Evolutionary conservation across 2,888 invertebrate species (phyloP), one percentile per base, ranked within the genome.

Genomic region (Epicampocera succincta): DNA sequence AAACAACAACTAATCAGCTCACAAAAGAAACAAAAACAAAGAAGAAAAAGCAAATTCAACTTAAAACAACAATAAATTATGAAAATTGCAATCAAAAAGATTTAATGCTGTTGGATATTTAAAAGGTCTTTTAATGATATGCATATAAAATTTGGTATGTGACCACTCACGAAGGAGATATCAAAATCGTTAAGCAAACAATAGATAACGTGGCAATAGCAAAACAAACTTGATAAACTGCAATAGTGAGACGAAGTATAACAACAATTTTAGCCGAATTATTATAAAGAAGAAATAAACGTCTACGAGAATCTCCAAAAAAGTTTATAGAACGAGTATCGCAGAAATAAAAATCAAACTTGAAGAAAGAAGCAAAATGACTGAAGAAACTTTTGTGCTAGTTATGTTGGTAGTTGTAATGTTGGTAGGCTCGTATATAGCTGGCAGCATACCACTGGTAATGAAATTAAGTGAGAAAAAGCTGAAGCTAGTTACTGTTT

Each of bases 381-480:
- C 87, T 5, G 97, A 97, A 89, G 96, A 96, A 88, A 95, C 96
- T 61, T 92, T 95, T 85, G 94, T 98, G 85, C 92, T 99, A 80
- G 92, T 97, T 90, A 92, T 97, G 86, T 92, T 99, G 60, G 96
- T 95, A 73, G 87, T 97, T 87, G 97, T 99, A 76, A 99, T 99
- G 99, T 92, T 99, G 84, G 93, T 98, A 75, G 99, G 99, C 1
- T 98, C 98, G 72, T 99, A 98, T 91, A 91, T 98, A 68, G 96
- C 98, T 85, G 99, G 99, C 66, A 97, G 96, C 80, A 96, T 99
- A 88, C 99, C 99, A 21, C 92, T 99, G 84, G 96, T 98, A 85
- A 96, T 99, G 90, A 95, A 94, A 86, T 94, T 99, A 91, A 98
- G 99, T 40, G 99, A 99, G 98, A 97, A 97, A 80, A 98, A 98